phyloP scores from a whole-genome alignment of 2,797 vertebrate genomes.

The Falco biarmicus region DNA sequence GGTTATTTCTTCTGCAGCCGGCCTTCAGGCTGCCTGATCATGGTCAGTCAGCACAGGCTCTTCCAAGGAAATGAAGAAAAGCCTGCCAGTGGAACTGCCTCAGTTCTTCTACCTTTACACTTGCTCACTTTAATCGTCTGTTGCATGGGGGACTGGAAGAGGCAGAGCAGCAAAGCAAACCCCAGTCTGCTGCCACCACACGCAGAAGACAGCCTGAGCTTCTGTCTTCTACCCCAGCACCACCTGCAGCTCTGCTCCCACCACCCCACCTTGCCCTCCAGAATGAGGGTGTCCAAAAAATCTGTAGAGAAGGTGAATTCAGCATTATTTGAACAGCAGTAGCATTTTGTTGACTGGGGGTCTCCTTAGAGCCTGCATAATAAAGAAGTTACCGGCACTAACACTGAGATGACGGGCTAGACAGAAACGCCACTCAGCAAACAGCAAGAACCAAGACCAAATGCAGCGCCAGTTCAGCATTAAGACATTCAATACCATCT shows the following conservation, averaged over 20 bases:
- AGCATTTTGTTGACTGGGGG: background rate
- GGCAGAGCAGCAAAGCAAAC: background rate
- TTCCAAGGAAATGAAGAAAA: background rate
- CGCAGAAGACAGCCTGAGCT: background rate
- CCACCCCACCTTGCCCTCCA: background rate
- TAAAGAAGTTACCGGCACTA: background rate
- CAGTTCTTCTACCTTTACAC: background rate
- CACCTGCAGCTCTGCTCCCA: background rate
- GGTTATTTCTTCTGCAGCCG: background rate
- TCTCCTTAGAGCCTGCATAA: background rate
- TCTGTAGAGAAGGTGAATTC: background rate
- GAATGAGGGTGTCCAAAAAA: background rate
- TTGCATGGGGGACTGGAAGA: background rate
- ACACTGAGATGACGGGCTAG: background rate
- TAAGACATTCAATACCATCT: background rate
- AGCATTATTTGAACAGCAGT: background rate
- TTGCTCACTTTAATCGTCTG: rapidly evolving
- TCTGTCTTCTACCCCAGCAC: background rate
- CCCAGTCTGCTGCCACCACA: rapidly evolving
- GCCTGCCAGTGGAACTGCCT: background rate
- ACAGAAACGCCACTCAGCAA: background rate
- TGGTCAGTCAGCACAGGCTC: rapidly evolving
- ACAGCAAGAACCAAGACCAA: background rate
- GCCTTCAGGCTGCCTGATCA: background rate
- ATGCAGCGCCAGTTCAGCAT: background rate